These are phyloP conservation scores for Todiramphus chloris DNA, from an alignment of 2,113 vertebrate species.

Conservation along the genomic window DNA sequence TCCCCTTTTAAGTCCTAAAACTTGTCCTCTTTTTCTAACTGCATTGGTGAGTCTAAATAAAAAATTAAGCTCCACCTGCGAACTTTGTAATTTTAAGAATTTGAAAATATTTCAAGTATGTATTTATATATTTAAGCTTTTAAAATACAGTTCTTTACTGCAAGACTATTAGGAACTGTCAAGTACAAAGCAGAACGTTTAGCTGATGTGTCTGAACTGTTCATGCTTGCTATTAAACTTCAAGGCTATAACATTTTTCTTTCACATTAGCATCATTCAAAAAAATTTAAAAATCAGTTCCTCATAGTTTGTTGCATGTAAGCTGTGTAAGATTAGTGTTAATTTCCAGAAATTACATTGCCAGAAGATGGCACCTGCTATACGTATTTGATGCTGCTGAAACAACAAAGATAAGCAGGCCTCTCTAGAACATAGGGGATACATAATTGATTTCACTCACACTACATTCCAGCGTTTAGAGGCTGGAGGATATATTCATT, in stretches of 20 bases:
- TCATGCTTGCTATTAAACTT: neutral
- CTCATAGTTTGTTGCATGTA: neutral
- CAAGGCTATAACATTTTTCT: neutral
- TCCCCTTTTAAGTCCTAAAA: neutral
- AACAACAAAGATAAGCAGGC: neutral
- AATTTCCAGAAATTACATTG: neutral
- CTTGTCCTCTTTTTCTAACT: neutral
- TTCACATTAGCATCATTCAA: neutral
- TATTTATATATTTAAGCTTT: neutral
- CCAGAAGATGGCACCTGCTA: conserved; percentile 72
- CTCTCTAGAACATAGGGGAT: neutral
- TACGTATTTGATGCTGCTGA: conserved; percentile 3
- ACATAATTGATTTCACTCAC: neutral
- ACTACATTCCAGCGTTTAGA: neutral
- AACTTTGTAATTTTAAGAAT: neutral
- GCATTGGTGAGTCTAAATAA: neutral
- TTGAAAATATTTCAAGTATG: neutral
- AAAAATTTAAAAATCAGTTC: neutral
- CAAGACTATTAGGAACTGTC: neutral
- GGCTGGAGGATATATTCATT: neutral
- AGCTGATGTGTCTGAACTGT: neutral
- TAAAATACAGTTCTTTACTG: neutral
- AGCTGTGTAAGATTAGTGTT: neutral
- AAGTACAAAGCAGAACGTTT: neutral
- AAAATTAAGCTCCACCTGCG: neutral